These are phyloP conservation scores for Pavo muticus DNA, from an alignment of 2,113 vertebrate genomes.

Conservation along the genomic window DNA sequence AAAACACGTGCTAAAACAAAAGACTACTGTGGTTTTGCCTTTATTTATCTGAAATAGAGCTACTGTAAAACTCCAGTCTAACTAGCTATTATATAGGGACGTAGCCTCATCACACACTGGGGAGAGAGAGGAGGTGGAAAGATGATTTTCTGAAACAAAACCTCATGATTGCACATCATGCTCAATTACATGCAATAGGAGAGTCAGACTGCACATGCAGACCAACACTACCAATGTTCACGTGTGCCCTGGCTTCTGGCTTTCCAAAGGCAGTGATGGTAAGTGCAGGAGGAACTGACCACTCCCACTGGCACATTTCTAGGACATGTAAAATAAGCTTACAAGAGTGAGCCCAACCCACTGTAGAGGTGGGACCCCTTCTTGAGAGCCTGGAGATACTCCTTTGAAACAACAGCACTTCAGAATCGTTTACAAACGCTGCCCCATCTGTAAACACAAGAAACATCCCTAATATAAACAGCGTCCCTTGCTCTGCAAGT, in stretches of 20 bases:
- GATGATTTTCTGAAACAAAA: background rate
- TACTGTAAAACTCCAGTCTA: background rate
- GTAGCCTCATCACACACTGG: background rate
- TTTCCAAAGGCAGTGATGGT: background rate
- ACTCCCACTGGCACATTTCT: background rate
- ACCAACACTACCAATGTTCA: background rate
- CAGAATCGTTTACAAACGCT: constrained; percentile 53
- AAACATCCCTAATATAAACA: constrained; percentile 70
- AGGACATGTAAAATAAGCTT: background rate
- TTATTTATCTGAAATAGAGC: background rate
- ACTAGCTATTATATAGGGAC: background rate
- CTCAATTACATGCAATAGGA: background rate
- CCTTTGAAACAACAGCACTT: constrained; percentile 26
- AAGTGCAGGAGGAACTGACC: background rate
- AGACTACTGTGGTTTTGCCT: background rate
- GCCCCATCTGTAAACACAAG: constrained; percentile 70
- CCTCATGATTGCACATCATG: background rate
- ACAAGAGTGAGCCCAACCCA: background rate
- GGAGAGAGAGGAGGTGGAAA: background rate
- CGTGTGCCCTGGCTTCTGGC: background rate
- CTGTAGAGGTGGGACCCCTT: background rate
- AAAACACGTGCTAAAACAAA: background rate
- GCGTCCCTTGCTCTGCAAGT: background rate
- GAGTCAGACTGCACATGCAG: background rate
- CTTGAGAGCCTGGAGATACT: constrained; percentile 22